Evolutionary conservation across 2,113 vertebrate species (phyloP).

Genomic region (Callionymus lyra): DNA sequence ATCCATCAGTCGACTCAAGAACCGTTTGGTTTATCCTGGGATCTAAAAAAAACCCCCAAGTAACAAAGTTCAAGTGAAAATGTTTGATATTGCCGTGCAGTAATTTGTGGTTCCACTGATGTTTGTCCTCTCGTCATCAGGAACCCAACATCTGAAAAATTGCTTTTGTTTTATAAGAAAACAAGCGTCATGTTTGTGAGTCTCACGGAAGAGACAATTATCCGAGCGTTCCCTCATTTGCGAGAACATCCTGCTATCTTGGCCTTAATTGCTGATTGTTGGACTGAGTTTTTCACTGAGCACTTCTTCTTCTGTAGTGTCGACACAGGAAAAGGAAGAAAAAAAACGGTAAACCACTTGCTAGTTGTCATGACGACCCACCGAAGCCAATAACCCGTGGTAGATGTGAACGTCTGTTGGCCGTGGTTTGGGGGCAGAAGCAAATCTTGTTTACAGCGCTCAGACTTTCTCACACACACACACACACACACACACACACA

Average conservation of each 20-base stretch:
- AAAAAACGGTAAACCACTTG: constrained; percentile 22
- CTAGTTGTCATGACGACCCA: constrained; percentile 66
- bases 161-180: not conserved
- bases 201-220: not conserved
- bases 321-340: constrained; percentile 27
- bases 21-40: too few species aligned
- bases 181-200: not conserved
- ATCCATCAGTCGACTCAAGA: too few species aligned
- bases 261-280: constrained; percentile 15
- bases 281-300: constrained; percentile 29
- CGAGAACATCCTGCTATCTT: not conserved
- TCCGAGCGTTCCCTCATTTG: not conserved
- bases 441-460: constrained; percentile 53
- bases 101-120: constrained; percentile 6
- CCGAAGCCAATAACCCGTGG: constrained; percentile 50
- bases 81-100: not conserved
- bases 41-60: constrained; percentile 3
- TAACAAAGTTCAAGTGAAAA: not conserved
- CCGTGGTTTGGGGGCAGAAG: constrained; percentile 44
- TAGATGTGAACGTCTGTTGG: constrained; percentile 30
- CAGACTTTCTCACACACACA: constrained; percentile 8
- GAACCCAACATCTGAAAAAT: not conserved
- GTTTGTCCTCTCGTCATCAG: not conserved
- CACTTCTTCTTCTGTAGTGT: constrained; percentile 24
- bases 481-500: constrained; percentile 19